Base-by-base conservation (phyloP, 2,113 vertebrate species). In the Zapornia atra region DNA sequence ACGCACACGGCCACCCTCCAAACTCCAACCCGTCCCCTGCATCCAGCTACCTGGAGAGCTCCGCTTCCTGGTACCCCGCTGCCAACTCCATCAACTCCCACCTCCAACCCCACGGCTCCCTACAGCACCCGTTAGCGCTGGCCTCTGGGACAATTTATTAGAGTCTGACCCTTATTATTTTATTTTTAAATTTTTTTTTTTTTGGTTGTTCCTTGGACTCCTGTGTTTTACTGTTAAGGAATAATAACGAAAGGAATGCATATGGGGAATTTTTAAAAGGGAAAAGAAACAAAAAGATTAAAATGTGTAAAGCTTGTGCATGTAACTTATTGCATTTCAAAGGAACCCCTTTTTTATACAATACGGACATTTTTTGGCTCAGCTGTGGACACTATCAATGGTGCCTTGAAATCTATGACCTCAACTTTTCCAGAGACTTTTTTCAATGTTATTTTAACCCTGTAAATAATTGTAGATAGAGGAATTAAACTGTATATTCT, bases 291-390 rank as follows among this genome's bases (percentile, higher is more conserved):
- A 95, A 87, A 98, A 98, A 97, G 79, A 98, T 98, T 98, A 98
- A 98, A 99, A 98, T 98, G 99, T 99, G 98, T 99, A 99, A 99
- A 98, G 99, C 99, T 99, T 99, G 99, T 99, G 99, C 99, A 99
- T 99, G 99, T 99, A 99, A 99, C 98, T 99, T 99, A 99, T 99
- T 99, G 99, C 99, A 99, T 99, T 99, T 99, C 98, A 99, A 98
- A 99, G 98, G 98, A 98, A 98, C 72, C 57, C 81, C 53, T 90
- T 80, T 97, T 98, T 98, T 98, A 97, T 97, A 97, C 96, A 98
- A 98, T 88, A 99, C 92, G 98, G 98, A 99, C 98, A 68, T 88
- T 98, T 97, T 98, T 98, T 96, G 98, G 98, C 98, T 98, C 98
- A 98, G 96, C 97, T 98, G 98, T 98, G 98, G 98, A 98, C 98